These are phyloP conservation scores for Temnothorax curvispinosus DNA, from an alignment of 1,140 invertebrate species.

Conservation along the genomic window DNA sequence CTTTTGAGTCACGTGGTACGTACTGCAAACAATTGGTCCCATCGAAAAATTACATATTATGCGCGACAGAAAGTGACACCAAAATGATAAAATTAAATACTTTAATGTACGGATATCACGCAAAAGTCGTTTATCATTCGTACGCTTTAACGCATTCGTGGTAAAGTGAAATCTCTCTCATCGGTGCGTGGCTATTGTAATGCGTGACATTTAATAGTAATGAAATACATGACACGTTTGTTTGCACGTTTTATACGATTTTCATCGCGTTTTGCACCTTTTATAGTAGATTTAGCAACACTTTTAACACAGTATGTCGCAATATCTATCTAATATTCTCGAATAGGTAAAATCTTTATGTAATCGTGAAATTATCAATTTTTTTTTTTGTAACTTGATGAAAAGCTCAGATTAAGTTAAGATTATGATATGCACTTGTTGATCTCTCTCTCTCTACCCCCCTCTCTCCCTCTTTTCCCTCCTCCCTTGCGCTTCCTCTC, in stretches of 20 bases:
- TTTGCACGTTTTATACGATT: background rate
- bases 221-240: constrained; percentile 10
- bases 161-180: constrained; percentile 34
- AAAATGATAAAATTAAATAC: constrained; percentile 39
- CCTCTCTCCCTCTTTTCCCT: background rate
- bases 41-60: constrained; percentile 30
- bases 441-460: background rate
- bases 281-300: background rate
- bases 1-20: background rate
- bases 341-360: background rate
- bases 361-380: background rate
- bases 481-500: background rate
- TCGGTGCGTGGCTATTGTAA: constrained; percentile 14
- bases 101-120: constrained; percentile 26
- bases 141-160: constrained; percentile 27
- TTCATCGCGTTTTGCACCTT: constrained; percentile 14
- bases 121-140: constrained; percentile 43
- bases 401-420: background rate
- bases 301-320: background rate
- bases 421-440: background rate
- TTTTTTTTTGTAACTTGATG: background rate
- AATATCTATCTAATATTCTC: background rate
- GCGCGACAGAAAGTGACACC: background rate
- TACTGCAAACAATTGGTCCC: background rate
- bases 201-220: constrained; percentile 46